A percentile compares a stretch with the other conserved stretches of the same genome.
These are phyloP conservation scores for Dendropsophus ebraccatus DNA, from an alignment of 2,113 vertebrate species.

Conservation along the genomic window DNA sequence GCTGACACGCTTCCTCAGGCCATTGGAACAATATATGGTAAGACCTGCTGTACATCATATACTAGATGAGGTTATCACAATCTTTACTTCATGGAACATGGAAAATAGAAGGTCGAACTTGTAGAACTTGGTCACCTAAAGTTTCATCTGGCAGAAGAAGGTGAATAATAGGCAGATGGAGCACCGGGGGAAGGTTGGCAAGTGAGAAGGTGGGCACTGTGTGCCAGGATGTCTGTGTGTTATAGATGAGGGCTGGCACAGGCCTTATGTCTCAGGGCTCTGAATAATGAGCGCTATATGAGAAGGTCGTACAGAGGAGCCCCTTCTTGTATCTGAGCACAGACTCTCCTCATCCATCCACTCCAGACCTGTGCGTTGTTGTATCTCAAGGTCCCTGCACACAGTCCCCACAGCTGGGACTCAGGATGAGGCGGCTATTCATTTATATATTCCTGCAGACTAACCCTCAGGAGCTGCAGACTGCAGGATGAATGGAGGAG, in stretches of 20 bases:
- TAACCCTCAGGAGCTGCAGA: no score
- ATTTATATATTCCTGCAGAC: no score
- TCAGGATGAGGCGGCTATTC: no score
- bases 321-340: background rate
- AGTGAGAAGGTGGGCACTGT: background rate
- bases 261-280: background rate
- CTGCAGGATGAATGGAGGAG: no score
- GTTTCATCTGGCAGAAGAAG: background rate
- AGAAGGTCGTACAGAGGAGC: background rate
- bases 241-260: background rate
- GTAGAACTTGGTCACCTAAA: background rate
- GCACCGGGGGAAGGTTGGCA: background rate
- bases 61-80: background rate
- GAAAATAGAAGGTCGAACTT: background rate
- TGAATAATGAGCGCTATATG: background rate
- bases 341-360: no score
- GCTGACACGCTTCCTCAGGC: no score
- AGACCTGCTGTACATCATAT: no score
- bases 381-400: no score
- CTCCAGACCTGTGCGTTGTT: no score
- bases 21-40: no score
- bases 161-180: background rate
- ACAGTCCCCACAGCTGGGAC: no score
- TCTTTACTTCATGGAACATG: background rate
- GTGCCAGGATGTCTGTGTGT: background rate